Evolutionary conservation across 1,140 invertebrate genomes (phyloP).

Genomic region (Macrostomum lignano): DNA sequence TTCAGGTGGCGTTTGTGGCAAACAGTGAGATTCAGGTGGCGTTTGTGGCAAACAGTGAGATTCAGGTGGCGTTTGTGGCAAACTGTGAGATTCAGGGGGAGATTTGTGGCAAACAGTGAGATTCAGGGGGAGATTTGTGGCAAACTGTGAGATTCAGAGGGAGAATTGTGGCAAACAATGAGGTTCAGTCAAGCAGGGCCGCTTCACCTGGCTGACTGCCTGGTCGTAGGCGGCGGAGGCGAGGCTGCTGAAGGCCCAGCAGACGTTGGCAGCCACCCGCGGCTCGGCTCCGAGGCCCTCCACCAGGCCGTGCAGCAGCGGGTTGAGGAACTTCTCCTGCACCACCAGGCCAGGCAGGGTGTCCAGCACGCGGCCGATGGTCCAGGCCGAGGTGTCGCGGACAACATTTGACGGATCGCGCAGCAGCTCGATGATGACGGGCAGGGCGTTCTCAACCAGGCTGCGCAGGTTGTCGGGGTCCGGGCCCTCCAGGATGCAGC

Average conservation of each 20-base stretch:
- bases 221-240: conserved; percentile 76
- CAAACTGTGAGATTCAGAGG: too few relatives aligned
- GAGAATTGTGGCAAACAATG: too few relatives aligned
- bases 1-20: too few relatives aligned
- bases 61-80: too few relatives aligned
- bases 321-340: conserved; percentile 43
- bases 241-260: conserved; percentile 90
- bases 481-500: conserved; percentile 76
- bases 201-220: conserved; percentile 13
- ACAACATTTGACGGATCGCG: conserved; percentile 69
- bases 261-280: conserved; percentile 85
- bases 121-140: too few relatives aligned
- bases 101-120: too few relatives aligned
- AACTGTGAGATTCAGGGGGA: too few relatives aligned
- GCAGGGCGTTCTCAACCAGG: conserved; percentile 77
- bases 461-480: conserved; percentile 56
- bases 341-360: conserved; percentile 77
- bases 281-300: conserved; percentile 59
- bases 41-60: too few relatives aligned
- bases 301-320: conserved; percentile 57
- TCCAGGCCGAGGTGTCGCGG: conserved; percentile 86
- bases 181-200: not conserved
- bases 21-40: too few relatives aligned
- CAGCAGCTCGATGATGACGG: conserved; percentile 67
- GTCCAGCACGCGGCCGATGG: conserved; percentile 82